Conservation (phyloP, 2,888 invertebrate genomes). For the Vanessa cardui region DNA sequence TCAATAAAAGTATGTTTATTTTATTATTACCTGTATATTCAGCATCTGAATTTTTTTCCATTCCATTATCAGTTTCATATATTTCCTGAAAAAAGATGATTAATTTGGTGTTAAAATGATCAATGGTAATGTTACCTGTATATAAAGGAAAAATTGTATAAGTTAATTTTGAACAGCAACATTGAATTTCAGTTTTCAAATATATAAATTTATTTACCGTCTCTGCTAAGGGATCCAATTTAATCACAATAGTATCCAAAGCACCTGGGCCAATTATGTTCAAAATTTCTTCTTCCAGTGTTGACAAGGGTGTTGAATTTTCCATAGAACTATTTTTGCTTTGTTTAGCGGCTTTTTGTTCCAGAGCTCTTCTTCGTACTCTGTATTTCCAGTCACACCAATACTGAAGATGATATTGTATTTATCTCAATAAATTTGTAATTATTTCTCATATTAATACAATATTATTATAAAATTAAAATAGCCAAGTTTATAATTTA, state of each 20-base stretch:
- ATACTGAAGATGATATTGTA: constrained; percentile 50
- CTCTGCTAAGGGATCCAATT: constrained; percentile 58
- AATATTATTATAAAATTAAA: too few species aligned
- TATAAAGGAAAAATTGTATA: too few species aligned
- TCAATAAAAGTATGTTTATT: too few species aligned
- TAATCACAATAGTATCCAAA: constrained; percentile 55
- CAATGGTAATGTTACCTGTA: too few species aligned
- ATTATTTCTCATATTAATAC: neutral
- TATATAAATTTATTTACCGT: neutral
- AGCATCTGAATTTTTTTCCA: neutral
- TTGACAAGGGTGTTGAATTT: constrained; percentile 50
- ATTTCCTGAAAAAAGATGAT: neutral
- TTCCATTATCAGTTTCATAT: neutral
- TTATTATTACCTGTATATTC: neutral
- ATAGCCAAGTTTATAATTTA: too few species aligned
- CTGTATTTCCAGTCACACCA: constrained; percentile 71
- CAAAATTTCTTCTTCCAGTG: constrained; percentile 59
- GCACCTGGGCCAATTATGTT: constrained; percentile 57
- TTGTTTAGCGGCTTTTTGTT: constrained; percentile 55
- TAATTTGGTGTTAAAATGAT: too few species aligned
- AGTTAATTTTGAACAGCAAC: neutral
- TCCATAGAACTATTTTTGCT: constrained; percentile 51
- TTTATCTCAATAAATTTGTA: constrained; percentile 8
- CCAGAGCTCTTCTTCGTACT: constrained; percentile 59
- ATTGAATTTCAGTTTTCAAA: neutral